A percentile compares a stretch with the other conserved stretches of the same genome.
phyloP scores from a whole-genome alignment of 1,140 invertebrate species.

The Nasonia longicornis region DNA sequence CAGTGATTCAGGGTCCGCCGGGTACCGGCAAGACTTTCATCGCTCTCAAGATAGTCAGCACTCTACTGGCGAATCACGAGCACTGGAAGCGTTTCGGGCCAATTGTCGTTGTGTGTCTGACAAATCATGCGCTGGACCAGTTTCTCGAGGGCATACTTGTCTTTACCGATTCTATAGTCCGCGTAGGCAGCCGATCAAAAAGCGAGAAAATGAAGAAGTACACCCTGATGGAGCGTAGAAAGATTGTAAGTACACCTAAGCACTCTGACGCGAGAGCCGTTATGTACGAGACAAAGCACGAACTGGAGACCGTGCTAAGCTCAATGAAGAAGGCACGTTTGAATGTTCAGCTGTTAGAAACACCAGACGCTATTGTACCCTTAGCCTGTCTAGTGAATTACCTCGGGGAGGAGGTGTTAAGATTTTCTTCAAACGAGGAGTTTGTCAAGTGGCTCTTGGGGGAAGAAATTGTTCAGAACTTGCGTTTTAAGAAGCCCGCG shows the following conservation, averaged over 20 bases:
- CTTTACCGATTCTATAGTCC: constrained; percentile 72
- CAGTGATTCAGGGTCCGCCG: constrained; percentile 71
- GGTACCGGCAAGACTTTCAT: constrained; percentile 82
- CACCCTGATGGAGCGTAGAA: constrained; percentile 51
- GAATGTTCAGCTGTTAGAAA: background rate
- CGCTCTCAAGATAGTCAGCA: constrained; percentile 76
- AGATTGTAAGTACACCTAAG: background rate
- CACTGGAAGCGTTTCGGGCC: constrained; percentile 62
- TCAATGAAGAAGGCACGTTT: background rate
- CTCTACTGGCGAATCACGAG: constrained; percentile 70
- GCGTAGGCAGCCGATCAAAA: constrained; percentile 81
- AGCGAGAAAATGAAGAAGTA: constrained; percentile 70
- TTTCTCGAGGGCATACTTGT: constrained; percentile 81
- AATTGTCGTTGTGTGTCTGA: constrained; percentile 85
- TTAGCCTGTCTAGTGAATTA: background rate
- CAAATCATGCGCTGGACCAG: constrained; percentile 91
- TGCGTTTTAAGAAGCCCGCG: background rate
- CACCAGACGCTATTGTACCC: background rate
- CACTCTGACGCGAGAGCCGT: background rate
- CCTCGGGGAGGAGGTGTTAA: background rate
- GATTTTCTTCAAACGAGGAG: background rate
- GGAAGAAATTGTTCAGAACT: background rate
- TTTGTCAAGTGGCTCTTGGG: background rate
- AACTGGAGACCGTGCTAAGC: background rate
- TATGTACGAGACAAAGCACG: background rate